These are phyloP conservation scores for Drosophila phalerata DNA, from an alignment of 2,888 invertebrate genomes.

Conservation along the genomic window DNA sequence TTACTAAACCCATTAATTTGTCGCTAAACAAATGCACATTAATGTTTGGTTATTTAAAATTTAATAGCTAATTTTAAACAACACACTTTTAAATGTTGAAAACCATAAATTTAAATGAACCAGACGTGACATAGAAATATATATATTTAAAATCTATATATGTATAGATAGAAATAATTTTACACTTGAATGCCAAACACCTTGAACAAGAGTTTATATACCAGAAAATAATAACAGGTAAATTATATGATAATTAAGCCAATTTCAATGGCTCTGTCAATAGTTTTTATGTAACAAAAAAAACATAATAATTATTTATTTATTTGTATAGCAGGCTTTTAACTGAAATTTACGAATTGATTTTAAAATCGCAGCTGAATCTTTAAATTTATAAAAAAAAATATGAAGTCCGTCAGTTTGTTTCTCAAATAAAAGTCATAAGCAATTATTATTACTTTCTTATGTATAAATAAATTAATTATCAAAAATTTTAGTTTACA, in stretches of 20 bases:
- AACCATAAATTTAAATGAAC: constrained; percentile 19
- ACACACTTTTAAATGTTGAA: neutral
- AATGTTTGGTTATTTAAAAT: constrained; percentile 10
- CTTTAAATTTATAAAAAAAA: neutral
- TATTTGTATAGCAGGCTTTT: neutral
- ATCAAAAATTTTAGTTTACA: too few relatives aligned
- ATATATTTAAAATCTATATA: neutral
- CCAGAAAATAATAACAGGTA: constrained; percentile 2
- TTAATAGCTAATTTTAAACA: constrained; percentile 18
- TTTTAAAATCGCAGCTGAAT: neutral
- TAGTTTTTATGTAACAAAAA: neutral
- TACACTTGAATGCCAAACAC: constrained; percentile 14
- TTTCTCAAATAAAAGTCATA: too few relatives aligned
- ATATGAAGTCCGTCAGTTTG: too few relatives aligned
- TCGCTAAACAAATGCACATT: neutral
- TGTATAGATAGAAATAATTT: constrained; percentile 29
- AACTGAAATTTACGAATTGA: neutral
- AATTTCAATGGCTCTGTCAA: neutral
- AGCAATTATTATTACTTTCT: too few relatives aligned
- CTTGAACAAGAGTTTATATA: neutral
- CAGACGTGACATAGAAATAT: constrained; percentile 7
- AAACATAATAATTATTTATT: neutral
- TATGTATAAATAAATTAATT: too few relatives aligned
- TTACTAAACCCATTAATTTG: neutral
- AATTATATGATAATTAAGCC: neutral